Percentiles rank a stretch among this genome's conserved stretches.
Conservation (phyloP, 2,797 vertebrate genomes). For the Clarias platycephalus region DNA sequence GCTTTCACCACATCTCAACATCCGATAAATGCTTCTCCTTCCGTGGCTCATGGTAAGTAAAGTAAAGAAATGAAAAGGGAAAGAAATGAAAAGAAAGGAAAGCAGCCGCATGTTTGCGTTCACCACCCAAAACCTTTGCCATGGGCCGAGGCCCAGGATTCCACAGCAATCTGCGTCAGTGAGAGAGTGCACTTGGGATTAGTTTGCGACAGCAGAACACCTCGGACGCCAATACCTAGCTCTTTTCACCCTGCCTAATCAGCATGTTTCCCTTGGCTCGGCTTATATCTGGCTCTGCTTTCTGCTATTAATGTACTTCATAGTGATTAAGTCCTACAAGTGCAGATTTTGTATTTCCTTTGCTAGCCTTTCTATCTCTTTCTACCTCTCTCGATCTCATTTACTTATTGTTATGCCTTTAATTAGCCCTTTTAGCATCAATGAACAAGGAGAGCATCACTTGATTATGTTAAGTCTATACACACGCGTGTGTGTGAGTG, state of each 20-base stretch:
- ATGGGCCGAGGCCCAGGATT: conserved; percentile 13
- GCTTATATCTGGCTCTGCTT: conserved; percentile 47
- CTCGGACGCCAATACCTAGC: neutral
- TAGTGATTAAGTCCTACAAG: neutral
- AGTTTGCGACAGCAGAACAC: conserved; percentile 24
- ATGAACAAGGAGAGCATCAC: conserved; percentile 21
- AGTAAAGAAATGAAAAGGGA: neutral
- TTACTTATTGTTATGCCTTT: conserved; percentile 67
- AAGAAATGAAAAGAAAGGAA: neutral
- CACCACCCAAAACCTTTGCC: conserved; percentile 10
- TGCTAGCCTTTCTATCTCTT: conserved; percentile 36
- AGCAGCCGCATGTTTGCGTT: conserved; percentile 12
- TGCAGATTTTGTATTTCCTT: neutral
- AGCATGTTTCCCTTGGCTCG: conserved; percentile 59
- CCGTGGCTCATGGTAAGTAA: neutral
- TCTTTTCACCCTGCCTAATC: conserved; percentile 35
- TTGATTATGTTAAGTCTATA: conserved; percentile 41
- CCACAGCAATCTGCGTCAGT: conserved; percentile 31
- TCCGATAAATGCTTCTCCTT: conserved; percentile 16
- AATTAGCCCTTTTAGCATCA: conserved; percentile 32
- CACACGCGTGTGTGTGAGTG: neutral
- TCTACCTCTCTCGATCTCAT: conserved; percentile 27
- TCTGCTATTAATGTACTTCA: neutral
- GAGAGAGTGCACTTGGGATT: conserved; percentile 26
- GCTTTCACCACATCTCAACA: neutral